Evolutionary conservation across 2,888 invertebrate genomes (phyloP).

Genomic region (Eupeodes latifasciatus): DNA sequence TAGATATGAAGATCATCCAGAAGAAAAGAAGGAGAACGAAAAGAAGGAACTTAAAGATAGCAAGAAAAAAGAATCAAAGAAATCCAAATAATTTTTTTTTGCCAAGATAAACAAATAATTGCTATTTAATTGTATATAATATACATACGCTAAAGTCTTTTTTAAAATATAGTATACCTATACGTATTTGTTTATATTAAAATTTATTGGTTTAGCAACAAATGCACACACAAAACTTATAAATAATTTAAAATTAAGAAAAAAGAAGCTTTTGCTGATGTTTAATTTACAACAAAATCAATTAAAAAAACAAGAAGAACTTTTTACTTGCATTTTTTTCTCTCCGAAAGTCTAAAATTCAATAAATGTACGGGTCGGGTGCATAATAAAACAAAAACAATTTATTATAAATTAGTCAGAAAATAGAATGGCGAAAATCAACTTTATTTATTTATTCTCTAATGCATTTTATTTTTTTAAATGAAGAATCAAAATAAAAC

Average conservation of each 20-base stretch:
- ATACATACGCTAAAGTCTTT: slow-evolving; percentile 48
- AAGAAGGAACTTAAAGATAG: slow-evolving; percentile 81
- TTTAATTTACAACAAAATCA: slow-evolving; percentile 22
- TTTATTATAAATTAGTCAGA: neutral
- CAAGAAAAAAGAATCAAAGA: slow-evolving; percentile 83
- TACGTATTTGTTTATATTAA: slow-evolving; percentile 18
- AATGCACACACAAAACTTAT: slow-evolving; percentile 61
- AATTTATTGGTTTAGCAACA: slow-evolving; percentile 36
- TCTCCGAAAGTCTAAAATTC: slow-evolving; percentile 19
- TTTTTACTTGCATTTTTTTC: slow-evolving; percentile 50
- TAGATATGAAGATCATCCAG: slow-evolving; percentile 90
- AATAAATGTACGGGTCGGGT: neutral
- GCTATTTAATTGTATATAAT: slow-evolving; percentile 65
- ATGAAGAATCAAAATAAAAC: slow-evolving; percentile 47
- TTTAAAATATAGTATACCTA: slow-evolving; percentile 9
- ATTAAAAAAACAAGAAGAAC: slow-evolving; percentile 4
- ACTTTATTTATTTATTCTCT: slow-evolving; percentile 45
- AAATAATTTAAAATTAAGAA: slow-evolving; percentile 33
- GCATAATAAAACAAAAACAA: neutral
- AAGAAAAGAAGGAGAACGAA: slow-evolving; percentile 84
- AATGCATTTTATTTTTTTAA: slow-evolving; percentile 41
- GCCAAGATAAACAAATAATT: slow-evolving; percentile 26
- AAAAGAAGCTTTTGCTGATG: slow-evolving; percentile 41
- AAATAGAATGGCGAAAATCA: slow-evolving; percentile 4
- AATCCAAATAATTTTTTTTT: slow-evolving; percentile 81